Conservation (phyloP, 2,797 vertebrate genomes). For the Buphagus erythrorhynchus region DNA sequence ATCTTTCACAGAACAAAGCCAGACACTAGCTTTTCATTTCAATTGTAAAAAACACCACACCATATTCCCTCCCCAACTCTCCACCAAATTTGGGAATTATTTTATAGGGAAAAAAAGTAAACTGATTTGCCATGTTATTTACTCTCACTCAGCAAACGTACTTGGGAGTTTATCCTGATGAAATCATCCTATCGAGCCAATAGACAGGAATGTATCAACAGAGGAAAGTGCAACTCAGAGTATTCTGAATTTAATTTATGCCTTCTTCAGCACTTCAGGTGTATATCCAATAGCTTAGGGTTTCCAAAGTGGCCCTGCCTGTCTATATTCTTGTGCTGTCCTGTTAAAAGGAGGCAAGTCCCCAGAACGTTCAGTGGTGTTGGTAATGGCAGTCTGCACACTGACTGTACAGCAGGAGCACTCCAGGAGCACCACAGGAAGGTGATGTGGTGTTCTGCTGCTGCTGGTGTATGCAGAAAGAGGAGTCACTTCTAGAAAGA, state of each 20-base stretch:
- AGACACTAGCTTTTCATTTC: neutral
- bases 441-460: neutral
- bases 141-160: neutral
- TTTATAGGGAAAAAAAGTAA: neutral
- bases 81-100: neutral
- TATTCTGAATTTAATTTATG: neutral
- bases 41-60: accelerated
- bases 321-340: neutral
- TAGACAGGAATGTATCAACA: neutral
- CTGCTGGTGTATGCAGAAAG: accelerated
- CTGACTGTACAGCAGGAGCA: neutral
- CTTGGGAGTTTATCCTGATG: neutral
- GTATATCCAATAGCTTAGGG: neutral
- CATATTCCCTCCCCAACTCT: neutral
- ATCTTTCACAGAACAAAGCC: neutral
- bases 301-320: neutral
- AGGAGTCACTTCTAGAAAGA: neutral
- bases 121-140: neutral
- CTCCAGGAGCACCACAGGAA: neutral
- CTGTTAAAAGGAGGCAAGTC: neutral
- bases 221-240: neutral
- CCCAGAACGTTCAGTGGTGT: accelerated
- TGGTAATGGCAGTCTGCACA: neutral
- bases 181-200: neutral
- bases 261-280: neutral